These are phyloP conservation scores for Incurvaria masculella DNA, from an alignment of 2,888 invertebrate species.

Conservation along the genomic window DNA sequence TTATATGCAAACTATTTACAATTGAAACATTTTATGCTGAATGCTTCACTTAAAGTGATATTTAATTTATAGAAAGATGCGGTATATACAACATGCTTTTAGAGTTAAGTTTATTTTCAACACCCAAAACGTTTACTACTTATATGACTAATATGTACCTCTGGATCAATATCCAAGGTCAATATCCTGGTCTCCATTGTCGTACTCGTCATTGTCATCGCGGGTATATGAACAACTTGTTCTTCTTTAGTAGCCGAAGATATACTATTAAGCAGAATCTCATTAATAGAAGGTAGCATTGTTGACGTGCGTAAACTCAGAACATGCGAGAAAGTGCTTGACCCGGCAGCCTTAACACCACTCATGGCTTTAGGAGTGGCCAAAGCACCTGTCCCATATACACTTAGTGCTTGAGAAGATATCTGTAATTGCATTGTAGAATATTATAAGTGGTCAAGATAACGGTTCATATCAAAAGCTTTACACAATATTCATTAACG, in stretches of 20 bases:
- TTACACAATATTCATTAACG: neutral
- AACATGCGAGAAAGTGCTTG: slow-evolving; percentile 56
- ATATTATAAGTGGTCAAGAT: slow-evolving; percentile 30
- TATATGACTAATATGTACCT: slow-evolving; percentile 34
- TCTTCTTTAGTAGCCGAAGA: slow-evolving; percentile 57
- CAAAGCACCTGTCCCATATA: slow-evolving; percentile 48
- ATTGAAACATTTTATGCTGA: no score
- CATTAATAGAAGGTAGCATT: slow-evolving; percentile 58
- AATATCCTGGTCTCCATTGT: slow-evolving; percentile 55
- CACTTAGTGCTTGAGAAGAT: slow-evolving; percentile 51
- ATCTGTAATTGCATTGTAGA: slow-evolving; percentile 54
- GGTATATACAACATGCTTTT: neutral
- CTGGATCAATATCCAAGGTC: slow-evolving; percentile 60
- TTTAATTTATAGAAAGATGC: no score
- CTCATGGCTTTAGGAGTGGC: slow-evolving; percentile 33
- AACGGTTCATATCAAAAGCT: neutral
- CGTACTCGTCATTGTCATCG: slow-evolving; percentile 49
- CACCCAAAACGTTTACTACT: neutral
- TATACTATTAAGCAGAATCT: slow-evolving; percentile 60
- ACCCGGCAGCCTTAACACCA: slow-evolving; percentile 31
- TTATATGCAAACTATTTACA: no score
- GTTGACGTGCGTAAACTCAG: slow-evolving; percentile 54
- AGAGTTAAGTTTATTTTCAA: neutral
- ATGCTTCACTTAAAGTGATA: no score
- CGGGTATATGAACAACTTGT: slow-evolving; percentile 49